Evolutionary conservation across 2,113 vertebrate species (phyloP), one percentile per base, ranked within the genome.

Genomic region (Desmodus rotundus): DNA sequence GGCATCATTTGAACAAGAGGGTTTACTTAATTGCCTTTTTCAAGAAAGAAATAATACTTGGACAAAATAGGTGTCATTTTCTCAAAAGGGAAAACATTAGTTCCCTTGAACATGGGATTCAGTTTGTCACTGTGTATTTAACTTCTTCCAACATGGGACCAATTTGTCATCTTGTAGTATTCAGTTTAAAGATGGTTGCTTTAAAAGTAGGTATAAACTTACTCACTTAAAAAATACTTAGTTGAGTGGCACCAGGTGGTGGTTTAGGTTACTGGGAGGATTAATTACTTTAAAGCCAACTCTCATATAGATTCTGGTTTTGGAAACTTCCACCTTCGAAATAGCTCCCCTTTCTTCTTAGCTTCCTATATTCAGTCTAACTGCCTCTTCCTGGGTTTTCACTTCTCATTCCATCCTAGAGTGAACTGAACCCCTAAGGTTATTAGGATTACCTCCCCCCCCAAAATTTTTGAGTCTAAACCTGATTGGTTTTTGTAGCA

Each of bases 151-250:
- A 56, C 6, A n/a, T 78, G 19, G 45, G 10, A 84, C 90, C 65
- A 78, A 4, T 83, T 65, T 95, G 43, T 86, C 11, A n/a, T 63
- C n/a, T 78, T 86, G 16, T 65, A 20, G n/a, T 65, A 38, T 93
- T 93, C 87, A 68, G 0, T 92, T 87, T 95, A 86, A 96, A 85
- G 26, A 43, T 28, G 41, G 56, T 54, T 93, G n/a, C 74, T 91
- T 96, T 93, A 68, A 83, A 90, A 92, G 50, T 86, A 76, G 52
- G n/a, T 70, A n/a, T 61, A 74, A 68, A 63, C 50, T 26, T 4
- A 88, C 33, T 67, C 45, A 54, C 58, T 63, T 52, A 97, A 26
- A 33, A 86, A 1, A 52, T 82, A 74, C 2, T 65, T 76, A 93
- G 50, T 81, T 63, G 45, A 88, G 15, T 86, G 73, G 24, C 6